Evolutionary conservation across 2,888 invertebrate genomes (phyloP).

Genomic region (Amiota mariae): DNA sequence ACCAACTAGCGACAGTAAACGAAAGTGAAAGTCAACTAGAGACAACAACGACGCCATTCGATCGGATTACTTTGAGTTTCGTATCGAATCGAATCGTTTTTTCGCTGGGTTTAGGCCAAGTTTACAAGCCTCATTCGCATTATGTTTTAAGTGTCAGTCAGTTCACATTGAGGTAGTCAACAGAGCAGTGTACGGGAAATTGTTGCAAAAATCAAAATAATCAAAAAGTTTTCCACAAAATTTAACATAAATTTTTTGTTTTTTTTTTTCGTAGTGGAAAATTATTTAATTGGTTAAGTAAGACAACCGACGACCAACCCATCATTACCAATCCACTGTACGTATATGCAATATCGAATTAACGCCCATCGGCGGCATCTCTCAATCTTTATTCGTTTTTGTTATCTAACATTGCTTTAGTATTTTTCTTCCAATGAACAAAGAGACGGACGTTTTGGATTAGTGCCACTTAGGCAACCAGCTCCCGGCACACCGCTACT

Average conservation of each 20-base stretch:
- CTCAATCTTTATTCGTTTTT: not conserved
- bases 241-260: too few species aligned
- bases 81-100: not conserved
- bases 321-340: not conserved
- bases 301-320: not conserved
- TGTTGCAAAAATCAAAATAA: conserved; percentile 11
- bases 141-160: not conserved
- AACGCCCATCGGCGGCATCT: not conserved
- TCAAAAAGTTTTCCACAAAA: not conserved
- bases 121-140: not conserved
- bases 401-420: not conserved
- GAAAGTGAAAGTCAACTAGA: conserved; percentile 58
- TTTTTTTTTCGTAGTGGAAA: conserved; percentile 2
- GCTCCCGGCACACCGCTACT: not conserved
- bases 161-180: conserved; percentile 20
- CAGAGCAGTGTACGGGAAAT: not conserved
- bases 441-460: not conserved
- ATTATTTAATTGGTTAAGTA: not conserved
- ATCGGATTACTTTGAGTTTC: conserved; percentile 32
- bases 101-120: conserved; percentile 1
- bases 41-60: too few species aligned
- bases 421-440: not conserved
- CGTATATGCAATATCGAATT: not conserved
- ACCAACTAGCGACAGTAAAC: conserved; percentile 12
- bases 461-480: not conserved